Evolutionary conservation across 2,888 invertebrate genomes (phyloP).

Genomic region (Drosophila hamatofila): DNA sequence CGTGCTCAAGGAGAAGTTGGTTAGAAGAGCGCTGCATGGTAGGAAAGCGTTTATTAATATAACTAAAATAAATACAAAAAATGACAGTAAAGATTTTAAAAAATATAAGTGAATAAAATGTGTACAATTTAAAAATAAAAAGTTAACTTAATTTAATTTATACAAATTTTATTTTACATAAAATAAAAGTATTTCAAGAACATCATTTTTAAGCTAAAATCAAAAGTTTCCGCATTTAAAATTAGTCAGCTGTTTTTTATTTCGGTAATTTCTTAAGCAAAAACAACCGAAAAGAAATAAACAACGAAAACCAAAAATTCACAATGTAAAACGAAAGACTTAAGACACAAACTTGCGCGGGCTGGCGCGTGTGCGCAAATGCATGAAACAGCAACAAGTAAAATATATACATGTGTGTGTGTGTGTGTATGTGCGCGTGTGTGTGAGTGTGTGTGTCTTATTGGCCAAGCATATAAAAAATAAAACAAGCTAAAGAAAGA

Average conservation of each 20-base stretch:
- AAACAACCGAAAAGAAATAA: slow-evolving; percentile 21
- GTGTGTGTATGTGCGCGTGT: slow-evolving; percentile 21
- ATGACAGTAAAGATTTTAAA: background rate
- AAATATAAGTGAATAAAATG: background rate
- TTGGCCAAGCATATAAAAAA: slow-evolving; percentile 49
- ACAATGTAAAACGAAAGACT: slow-evolving; percentile 68
- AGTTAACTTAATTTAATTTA: background rate
- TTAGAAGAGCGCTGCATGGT: slow-evolving; percentile 64
- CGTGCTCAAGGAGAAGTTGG: slow-evolving; percentile 61
- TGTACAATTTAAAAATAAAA: background rate
- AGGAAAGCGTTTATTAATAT: slow-evolving; percentile 44
- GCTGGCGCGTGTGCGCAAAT: slow-evolving; percentile 62
- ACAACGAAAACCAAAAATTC: slow-evolving; percentile 13
- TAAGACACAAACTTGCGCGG: slow-evolving; percentile 72
- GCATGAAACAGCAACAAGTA: slow-evolving; percentile 58
- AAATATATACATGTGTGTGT: too few relatives aligned
- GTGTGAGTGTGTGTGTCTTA: slow-evolving; percentile 32
- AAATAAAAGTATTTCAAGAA: slow-evolving; percentile 1
- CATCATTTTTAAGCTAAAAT: background rate
- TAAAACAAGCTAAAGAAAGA: slow-evolving; percentile 21
- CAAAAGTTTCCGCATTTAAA: slow-evolving; percentile 41
- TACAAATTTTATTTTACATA: background rate
- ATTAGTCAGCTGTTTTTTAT: slow-evolving; percentile 28
- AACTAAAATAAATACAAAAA: slow-evolving; percentile 1
- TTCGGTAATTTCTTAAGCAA: slow-evolving; percentile 2